Conservation (phyloP, 2,888 invertebrate species). For the Lasioglossum leucozonium region DNA sequence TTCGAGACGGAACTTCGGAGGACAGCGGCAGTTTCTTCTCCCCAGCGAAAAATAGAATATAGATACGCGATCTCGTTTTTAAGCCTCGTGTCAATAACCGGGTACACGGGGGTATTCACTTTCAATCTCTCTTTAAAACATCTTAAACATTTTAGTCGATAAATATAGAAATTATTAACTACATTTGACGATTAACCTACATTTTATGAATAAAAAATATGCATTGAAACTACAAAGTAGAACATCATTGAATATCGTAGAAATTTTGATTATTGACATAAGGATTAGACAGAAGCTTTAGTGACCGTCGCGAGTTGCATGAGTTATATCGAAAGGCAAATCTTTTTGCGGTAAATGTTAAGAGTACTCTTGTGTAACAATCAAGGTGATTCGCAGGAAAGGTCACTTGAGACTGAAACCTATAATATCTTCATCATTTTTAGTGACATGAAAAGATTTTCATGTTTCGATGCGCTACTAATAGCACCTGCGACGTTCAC, state of each 20-base stretch:
- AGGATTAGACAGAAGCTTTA: too few relatives aligned
- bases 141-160: too few relatives aligned
- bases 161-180: too few relatives aligned
- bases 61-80: not conserved
- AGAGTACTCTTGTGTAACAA: not conserved
- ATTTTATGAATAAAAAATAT: too few relatives aligned
- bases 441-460: not conserved
- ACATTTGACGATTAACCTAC: too few relatives aligned
- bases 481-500: not conserved
- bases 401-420: not conserved
- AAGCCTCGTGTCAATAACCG: too few relatives aligned
- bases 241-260: too few relatives aligned
- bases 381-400: not conserved
- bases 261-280: too few relatives aligned
- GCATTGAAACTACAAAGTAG: too few relatives aligned
- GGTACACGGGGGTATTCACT: too few relatives aligned
- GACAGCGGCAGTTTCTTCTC: not conserved
- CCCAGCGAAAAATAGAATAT: not conserved
- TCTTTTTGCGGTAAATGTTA: not conserved
- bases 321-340: not conserved
- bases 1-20: not conserved
- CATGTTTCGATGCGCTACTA: not conserved
- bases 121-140: too few relatives aligned
- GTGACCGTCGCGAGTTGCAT: not conserved
- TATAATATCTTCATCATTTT: not conserved